Evolutionary conservation across 2,797 vertebrate species (phyloP).

Genomic region (Sarcoramphus papa): DNA sequence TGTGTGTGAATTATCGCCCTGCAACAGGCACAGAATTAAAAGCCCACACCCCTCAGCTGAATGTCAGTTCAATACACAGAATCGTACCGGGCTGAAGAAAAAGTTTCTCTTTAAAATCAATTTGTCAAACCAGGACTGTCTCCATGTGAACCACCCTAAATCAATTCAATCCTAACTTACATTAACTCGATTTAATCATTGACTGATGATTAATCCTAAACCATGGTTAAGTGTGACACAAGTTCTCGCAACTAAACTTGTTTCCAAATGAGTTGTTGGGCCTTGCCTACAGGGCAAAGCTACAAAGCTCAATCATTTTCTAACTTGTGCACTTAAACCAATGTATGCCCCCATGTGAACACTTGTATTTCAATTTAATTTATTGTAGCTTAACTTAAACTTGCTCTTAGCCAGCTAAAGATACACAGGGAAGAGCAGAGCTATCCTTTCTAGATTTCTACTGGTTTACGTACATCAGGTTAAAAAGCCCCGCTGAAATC

Average conservation of each 20-base stretch:
- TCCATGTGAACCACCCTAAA: not conserved
- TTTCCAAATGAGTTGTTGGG: not conserved
- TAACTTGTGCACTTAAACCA: not conserved
- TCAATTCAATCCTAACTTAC: slow-evolving; percentile 33
- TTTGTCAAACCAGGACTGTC: not conserved
- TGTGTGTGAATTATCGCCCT: not conserved
- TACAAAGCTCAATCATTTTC: not conserved
- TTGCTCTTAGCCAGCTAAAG: not conserved
- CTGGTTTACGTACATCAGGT: not conserved
- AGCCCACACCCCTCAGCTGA: not conserved
- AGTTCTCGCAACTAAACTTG: not conserved
- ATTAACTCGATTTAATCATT: not conserved
- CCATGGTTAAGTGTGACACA: slow-evolving; percentile 28
- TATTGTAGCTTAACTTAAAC: not conserved
- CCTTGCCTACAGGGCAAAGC: not conserved
- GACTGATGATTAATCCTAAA: slow-evolving; percentile 9
- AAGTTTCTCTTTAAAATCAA: not conserved
- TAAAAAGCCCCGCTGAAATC: not conserved
- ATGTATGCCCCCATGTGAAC: rapidly evolving
- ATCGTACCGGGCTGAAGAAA: not conserved
- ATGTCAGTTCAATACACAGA: not conserved
- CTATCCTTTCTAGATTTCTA: not conserved
- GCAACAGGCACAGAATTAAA: not conserved
- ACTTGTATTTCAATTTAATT: not conserved
- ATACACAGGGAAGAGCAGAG: not conserved